Evolutionary conservation across 2,797 vertebrate genomes (phyloP), one percentile per base, ranked within the genome.

Genomic region (Synanceia verrucosa): DNA sequence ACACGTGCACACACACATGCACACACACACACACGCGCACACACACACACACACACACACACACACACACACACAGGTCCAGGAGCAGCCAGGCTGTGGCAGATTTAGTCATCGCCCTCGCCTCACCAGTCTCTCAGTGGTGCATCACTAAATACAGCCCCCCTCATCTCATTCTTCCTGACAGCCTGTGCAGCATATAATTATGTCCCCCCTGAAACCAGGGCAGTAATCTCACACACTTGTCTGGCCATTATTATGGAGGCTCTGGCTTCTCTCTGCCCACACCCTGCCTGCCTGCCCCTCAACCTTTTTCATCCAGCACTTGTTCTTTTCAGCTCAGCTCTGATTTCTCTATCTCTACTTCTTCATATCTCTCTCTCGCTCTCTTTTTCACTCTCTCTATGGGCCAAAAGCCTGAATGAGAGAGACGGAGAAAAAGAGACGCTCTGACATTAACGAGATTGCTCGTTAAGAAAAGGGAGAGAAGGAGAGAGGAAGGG

Each of bases 151-250:
- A 93, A 91, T 82, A 86, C 85, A 75, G 77, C 82, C 91, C 88
- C 81, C 85, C 81, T 66, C 81, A 47, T 85, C 82, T 89, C 76
- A 70, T 82, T 86, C 85, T 84, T 74, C 76, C 88, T 81, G 88
- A 89, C 89, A 91, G 86, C 52, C 70, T 73, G 89, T 88, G 88
- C 86, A 83, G 78, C 89, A 82, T 89, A 79, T 93, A 91, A 93
- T 94, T 91, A 91, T 55, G 85, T 83, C 86, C 91, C 92, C 89
- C 89, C 88, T 86, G 87, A 90, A 91, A 88, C 90, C 86, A 80
- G 84, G 80, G 83, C 83, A 60, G 87, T 91, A 92, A 92, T 94
- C 89, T 91, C 85, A 72, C 82, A 90, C 91, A 90, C 89, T 90
- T 85, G 88, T 87, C 85, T 76, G 73, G 80, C 84, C 87, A 87